Base-by-base conservation (phyloP, 2,797 vertebrate species). In the Knipowitschia caucasica region DNA sequence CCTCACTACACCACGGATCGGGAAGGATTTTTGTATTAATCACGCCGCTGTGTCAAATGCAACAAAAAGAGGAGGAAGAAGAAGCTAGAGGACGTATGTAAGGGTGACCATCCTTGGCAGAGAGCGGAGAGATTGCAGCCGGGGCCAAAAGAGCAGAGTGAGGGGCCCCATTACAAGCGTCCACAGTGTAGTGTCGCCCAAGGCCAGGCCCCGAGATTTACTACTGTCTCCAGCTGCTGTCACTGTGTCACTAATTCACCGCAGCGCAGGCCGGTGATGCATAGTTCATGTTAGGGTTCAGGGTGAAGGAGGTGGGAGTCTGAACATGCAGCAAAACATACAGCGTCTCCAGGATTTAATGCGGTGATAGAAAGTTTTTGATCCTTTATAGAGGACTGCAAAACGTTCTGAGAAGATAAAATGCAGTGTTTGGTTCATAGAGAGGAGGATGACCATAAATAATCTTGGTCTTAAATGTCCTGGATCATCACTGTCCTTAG, bases 1-100 rank as follows among this genome's bases (percentile, higher is more conserved):
- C 80, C 84, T 77, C 72, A 51, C 56, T 77, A 73, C 73, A n/a
- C 77, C n/a, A 14, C 34, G 52, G 75, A 81, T 80, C 79, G 75
- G 24, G 53, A 76, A 82, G 80, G 46, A 69, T 72, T 82, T 87
- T 85, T 78, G 82, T 87, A 83, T 85, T 90, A 87, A 89, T 88
- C 82, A 82, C 64, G 52, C 40, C 45, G 6, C 49, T 59, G 62
- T 69, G 85, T 86, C 82, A 81, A 78, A 80, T 83, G n/a, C n/a
- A n/a, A 75, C 78, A 75, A 85, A 77, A 72, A 63, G 53, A 49
- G 73, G 18, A 18, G 12, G 24, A 49, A 30, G 18, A 50, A n/a
- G n/a, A 67, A 56, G 75, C 74, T 70, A 0, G 75, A 80, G 81
- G 84, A 86, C 75, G 58, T 81, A 70, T 53, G 67, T 73, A 77